These are phyloP conservation scores for Hystrix brachyura DNA, from an alignment of 2,113 vertebrate species.

Conservation along the genomic window DNA sequence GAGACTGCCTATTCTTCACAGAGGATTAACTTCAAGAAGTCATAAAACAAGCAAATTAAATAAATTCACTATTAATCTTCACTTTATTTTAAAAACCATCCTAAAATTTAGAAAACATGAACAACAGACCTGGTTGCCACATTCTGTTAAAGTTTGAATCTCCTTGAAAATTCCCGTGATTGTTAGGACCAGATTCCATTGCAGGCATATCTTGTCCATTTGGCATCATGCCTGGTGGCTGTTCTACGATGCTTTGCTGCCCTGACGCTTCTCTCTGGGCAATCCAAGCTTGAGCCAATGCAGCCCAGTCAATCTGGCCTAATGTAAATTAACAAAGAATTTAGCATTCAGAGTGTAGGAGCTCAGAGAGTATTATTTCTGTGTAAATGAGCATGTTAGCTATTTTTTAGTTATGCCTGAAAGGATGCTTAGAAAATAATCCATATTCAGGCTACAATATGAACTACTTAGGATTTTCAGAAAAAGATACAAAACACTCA, in stretches of 20 bases:
- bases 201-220: constrained; percentile 96
- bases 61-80: constrained; percentile 44
- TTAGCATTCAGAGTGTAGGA: constrained; percentile 69
- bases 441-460: neutral
- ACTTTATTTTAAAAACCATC: constrained; percentile 64
- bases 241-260: constrained; percentile 90
- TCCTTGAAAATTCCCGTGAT: constrained; percentile 95
- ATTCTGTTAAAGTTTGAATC: constrained; percentile 96
- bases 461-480: constrained; percentile 33
- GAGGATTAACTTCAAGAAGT: constrained; percentile 74
- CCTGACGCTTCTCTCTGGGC: constrained; percentile 98
- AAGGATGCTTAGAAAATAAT: constrained; percentile 53
- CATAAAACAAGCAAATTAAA: constrained; percentile 68
- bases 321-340: constrained; percentile 81
- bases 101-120: constrained; percentile 70
- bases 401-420: constrained; percentile 15
- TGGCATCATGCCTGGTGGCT: constrained; percentile 92
- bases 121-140: constrained; percentile 97
- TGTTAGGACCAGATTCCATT: constrained; percentile 93
- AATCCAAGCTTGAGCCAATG: constrained; percentile 99
- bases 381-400: constrained; percentile 40
- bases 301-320: constrained; percentile 99
- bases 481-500: constrained; percentile 53
- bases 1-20: constrained; percentile 65
- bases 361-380: constrained; percentile 29